These are phyloP conservation scores for Siniperca chuatsi DNA, from an alignment of 2,113 vertebrate genomes.

Conservation along the genomic window DNA sequence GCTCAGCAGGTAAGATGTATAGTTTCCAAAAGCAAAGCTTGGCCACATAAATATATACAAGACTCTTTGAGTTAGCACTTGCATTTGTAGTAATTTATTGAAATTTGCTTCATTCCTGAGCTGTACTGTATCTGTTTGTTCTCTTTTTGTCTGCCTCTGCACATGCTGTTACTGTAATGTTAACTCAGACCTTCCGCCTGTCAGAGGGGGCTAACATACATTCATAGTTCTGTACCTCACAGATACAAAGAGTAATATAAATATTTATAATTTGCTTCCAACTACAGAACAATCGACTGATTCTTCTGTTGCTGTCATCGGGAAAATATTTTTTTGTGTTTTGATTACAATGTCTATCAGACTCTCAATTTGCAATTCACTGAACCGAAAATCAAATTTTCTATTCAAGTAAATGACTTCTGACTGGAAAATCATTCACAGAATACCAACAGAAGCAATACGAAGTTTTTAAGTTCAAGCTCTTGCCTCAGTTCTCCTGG, in stretches of 20 bases:
- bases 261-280: neutral
- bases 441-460: slow-evolving; percentile 22
- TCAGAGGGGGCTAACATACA: neutral
- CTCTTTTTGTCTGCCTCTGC: neutral
- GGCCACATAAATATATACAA: neutral
- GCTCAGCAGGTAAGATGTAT: neutral
- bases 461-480: slow-evolving; percentile 25
- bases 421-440: slow-evolving; percentile 26
- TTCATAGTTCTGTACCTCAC: neutral
- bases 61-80: neutral
- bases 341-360: slow-evolving; percentile 28
- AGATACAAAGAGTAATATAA: neutral
- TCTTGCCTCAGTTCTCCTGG: slow-evolving; percentile 37
- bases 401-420: slow-evolving; percentile 20
- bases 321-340: neutral
- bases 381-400: slow-evolving; percentile 21
- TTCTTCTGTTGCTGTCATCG: neutral
- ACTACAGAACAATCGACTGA: neutral
- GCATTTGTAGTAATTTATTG: neutral
- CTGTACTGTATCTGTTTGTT: neutral
- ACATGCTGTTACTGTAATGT: neutral
- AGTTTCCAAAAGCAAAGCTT: neutral
- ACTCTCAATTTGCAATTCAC: slow-evolving; percentile 23
- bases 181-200: neutral
- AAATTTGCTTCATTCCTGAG: neutral